phyloP scores from a whole-genome alignment of 1,140 invertebrate genomes.

The Pantala flavescens region DNA sequence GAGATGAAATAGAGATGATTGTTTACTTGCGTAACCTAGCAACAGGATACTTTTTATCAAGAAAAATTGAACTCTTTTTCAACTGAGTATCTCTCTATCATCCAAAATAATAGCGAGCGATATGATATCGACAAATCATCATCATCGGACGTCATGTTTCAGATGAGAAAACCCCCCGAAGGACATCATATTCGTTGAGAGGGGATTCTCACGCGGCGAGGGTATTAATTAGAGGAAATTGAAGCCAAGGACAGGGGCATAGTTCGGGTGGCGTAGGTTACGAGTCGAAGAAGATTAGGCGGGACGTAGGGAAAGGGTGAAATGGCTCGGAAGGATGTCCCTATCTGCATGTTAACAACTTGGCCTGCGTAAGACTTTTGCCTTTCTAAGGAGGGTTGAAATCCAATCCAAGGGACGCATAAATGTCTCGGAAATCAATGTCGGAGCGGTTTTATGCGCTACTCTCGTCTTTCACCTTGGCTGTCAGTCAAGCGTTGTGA shows the following conservation, averaged over 20 bases:
- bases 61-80: too few species aligned
- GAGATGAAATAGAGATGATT: too few species aligned
- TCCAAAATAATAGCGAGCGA: too few species aligned
- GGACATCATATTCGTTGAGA: background rate
- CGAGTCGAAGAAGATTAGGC: background rate
- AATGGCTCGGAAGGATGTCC: background rate
- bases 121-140: too few species aligned
- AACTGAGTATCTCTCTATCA: too few species aligned
- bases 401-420: background rate
- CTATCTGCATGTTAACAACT: conserved; percentile 9
- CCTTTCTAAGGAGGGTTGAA: background rate
- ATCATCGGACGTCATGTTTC: too few species aligned
- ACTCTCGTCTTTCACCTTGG: background rate
- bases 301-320: background rate
- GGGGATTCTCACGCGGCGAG: background rate
- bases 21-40: too few species aligned
- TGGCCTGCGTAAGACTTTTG: background rate
- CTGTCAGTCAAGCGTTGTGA: background rate
- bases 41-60: too few species aligned
- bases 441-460: background rate
- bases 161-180: too few species aligned
- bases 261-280: too few species aligned
- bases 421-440: conserved; percentile 2
- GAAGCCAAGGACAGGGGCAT: too few species aligned
- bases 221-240: too few species aligned